Conservation (phyloP, 2,888 invertebrate species). For the Melanchra persicariae region DNA sequence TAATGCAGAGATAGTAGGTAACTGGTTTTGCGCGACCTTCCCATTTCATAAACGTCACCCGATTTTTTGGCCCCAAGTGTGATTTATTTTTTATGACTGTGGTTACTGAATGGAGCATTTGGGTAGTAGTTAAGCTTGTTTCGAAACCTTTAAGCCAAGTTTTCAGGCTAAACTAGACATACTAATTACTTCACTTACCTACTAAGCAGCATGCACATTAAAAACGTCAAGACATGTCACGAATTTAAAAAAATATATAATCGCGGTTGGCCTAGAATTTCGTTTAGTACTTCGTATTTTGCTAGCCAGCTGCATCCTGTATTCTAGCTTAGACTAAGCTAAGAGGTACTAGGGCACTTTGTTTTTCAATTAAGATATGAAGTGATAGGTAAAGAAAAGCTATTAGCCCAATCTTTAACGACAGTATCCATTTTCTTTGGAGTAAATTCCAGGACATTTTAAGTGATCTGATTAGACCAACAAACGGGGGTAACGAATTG, state of each 20-base stretch:
- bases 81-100: neutral
- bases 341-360: conserved; percentile 21
- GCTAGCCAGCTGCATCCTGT: neutral
- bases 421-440: conserved; percentile 3
- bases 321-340: neutral
- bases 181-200: no score
- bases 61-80: neutral
- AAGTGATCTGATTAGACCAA: conserved; percentile 25
- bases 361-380: conserved; percentile 47
- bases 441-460: conserved; percentile 20
- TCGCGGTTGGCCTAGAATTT: neutral
- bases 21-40: neutral
- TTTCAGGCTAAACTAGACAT: no score
- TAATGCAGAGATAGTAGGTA: conserved; percentile 57
- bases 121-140: no score
- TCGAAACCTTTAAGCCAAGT: no score
- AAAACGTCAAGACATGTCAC: neutral
- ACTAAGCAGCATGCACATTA: neutral
- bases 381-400: conserved; percentile 19
- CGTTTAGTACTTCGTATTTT: no score
- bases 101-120: no score
- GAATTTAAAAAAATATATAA: neutral
- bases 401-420: conserved; percentile 27
- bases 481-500: no score
- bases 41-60: no score